Conservation (phyloP, 2,113 vertebrate genomes). For the Muscicapa adusta region DNA sequence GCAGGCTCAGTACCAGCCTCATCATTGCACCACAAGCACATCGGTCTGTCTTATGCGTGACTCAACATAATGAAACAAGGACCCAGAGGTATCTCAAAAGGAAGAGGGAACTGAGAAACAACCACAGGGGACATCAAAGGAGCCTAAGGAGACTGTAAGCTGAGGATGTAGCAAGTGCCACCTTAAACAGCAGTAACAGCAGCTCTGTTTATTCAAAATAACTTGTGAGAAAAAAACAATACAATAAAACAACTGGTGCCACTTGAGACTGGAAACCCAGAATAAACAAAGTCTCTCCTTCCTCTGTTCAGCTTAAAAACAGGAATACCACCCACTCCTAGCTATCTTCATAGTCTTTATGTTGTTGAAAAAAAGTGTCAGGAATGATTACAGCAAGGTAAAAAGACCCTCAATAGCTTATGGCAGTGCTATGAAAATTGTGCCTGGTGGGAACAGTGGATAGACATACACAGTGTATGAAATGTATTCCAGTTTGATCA, state of each 20-base stretch:
- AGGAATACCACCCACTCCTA: constrained; percentile 32
- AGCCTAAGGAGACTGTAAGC: constrained; percentile 31
- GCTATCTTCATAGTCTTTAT: constrained; percentile 27
- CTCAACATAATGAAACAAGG: constrained; percentile 73
- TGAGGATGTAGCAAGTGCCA: constrained; percentile 13
- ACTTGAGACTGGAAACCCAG: neutral
- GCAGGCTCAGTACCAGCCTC: constrained; percentile 67
- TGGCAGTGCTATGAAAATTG: constrained; percentile 41
- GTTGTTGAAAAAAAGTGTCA: constrained; percentile 40
- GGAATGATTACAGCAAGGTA: constrained; percentile 36
- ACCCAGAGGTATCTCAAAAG: constrained; percentile 66
- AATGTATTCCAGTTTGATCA: constrained; percentile 35
- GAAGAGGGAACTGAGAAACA: constrained; percentile 58
- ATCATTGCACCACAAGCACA: constrained; percentile 50
- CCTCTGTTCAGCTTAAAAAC: neutral
- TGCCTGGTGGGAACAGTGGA: constrained; percentile 26
- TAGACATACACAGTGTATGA: fast-evolving
- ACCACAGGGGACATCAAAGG: constrained; percentile 59
- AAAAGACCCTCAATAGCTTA: constrained; percentile 43
- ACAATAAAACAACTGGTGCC: neutral
- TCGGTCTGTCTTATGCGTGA: constrained; percentile 61
- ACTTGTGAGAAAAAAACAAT: constrained; percentile 19
- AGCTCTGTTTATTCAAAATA: constrained; percentile 46
- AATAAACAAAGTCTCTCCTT: neutral
- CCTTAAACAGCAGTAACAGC: constrained; percentile 28